Base-by-base conservation (phyloP, 2,113 vertebrate genomes). In the Eublepharis macularius region DNA sequence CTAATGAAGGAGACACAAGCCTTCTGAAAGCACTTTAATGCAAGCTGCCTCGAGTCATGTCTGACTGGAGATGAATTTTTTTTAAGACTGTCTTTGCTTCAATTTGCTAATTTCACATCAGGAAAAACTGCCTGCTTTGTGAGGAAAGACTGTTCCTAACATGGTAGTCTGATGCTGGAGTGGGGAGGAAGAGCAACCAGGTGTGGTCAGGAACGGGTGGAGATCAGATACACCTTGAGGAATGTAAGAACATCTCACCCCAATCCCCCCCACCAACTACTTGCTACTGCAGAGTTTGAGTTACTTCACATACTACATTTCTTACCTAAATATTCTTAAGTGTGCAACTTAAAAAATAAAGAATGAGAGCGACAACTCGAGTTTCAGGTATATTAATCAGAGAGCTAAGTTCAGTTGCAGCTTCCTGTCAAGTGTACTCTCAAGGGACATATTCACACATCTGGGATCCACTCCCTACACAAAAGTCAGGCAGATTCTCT, bases 1-100 rank as follows among this genome's bases (percentile, higher is more conserved):
- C 83, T 73, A 77, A 83, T 65, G 54, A 83, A 83, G 76, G 63
- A 86, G 57, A 36, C 16, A 80, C 19, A 32, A 54, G n/a, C 43
- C 49, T 72, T 73, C 79, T 79, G 83, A 47, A 83, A 86, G 70
- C 63, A 29, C 72, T 90, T 90, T 43, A 43, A 29, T 29, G 83
- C 69, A 0, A 0, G 29, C 41, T 2, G 12, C 21, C 36, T 79
- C 43, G 10, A 1, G 0, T 85, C 82, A 82, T 21, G 6, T 24
- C 86, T 91, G 86, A 74, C 34, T 49, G 81, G 36, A 81, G 43
- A 70, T 19, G 83, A 77, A 10, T 57, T 86, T 86, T 88, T 19
- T 68, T 21, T 76, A 32, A 45, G 45, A 57, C 54, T 84, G 36
- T 10, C 70, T 74, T 54, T 13, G 79, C 51, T 54, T 81, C 0